Conservation (phyloP, 2,797 vertebrate species). For the Syngnathus acus region DNA sequence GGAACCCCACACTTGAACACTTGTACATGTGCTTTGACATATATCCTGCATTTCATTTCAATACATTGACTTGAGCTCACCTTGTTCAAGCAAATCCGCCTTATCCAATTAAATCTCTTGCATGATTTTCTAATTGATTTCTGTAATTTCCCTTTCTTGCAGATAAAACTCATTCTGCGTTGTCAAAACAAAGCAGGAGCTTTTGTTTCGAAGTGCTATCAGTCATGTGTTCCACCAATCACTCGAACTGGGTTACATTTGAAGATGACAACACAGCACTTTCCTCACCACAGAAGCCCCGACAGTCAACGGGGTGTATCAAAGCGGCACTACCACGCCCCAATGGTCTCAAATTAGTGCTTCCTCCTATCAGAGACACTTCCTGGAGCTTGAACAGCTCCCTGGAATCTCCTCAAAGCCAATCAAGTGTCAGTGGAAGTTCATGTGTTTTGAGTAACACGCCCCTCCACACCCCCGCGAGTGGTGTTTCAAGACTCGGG, state of each 20-base stretch:
- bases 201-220: constrained; percentile 19
- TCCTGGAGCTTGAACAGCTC: constrained; percentile 74
- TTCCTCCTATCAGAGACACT: constrained; percentile 72
- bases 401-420: constrained; percentile 77
- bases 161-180: constrained; percentile 33
- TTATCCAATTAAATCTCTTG: background rate
- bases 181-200: constrained; percentile 26
- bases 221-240: constrained; percentile 88
- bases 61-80: background rate
- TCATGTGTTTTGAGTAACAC: constrained; percentile 84
- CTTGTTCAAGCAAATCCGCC: background rate
- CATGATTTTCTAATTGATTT: background rate
- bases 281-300: constrained; percentile 74
- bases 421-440: constrained; percentile 71
- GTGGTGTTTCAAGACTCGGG: constrained; percentile 63
- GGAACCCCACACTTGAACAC: background rate
- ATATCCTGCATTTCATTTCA: background rate
- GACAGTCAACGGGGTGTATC: constrained; percentile 49
- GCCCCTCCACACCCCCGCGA: constrained; percentile 83
- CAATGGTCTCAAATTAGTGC: constrained; percentile 83
- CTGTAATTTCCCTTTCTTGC: constrained; percentile 27
- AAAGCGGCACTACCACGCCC: constrained; percentile 74
- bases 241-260: constrained; percentile 94
- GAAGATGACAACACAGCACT: constrained; percentile 82
- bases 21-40: background rate